Percentiles rank a stretch among this genome's conserved stretches.
These are phyloP conservation scores for Periphyllus acericola DNA, from an alignment of 2,888 invertebrate genomes.

Conservation along the genomic window DNA sequence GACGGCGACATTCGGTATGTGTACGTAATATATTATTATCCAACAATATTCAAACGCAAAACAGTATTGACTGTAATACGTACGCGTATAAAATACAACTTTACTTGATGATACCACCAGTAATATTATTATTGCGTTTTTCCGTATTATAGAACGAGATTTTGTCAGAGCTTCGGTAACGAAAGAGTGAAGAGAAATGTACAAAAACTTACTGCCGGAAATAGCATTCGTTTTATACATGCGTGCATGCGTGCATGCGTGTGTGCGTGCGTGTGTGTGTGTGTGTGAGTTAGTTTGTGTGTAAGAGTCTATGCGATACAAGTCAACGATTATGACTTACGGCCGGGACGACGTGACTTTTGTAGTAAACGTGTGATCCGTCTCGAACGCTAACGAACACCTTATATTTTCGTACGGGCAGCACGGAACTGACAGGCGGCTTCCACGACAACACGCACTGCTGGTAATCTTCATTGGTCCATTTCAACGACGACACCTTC, in stretches of 20 bases:
- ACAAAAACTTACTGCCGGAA: no score
- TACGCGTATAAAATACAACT: background rate
- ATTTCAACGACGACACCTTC: conserved; percentile 70
- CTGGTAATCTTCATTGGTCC: conserved; percentile 68
- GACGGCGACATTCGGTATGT: background rate
- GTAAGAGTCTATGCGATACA: background rate
- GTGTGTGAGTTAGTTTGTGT: background rate
- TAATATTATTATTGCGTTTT: background rate
- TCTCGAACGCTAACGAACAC: conserved; percentile 80
- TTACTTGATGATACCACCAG: background rate
- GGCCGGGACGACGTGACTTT: conserved; percentile 66
- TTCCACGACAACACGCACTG: conserved; percentile 76
- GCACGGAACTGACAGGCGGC: conserved; percentile 75
- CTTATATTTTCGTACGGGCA: conserved; percentile 78
- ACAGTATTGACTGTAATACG: background rate
- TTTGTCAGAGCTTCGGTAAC: background rate
- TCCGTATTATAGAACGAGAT: background rate
- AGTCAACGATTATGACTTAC: conserved; percentile 30
- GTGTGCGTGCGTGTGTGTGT: background rate
- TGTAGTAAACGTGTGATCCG: conserved; percentile 60
- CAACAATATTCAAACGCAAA: background rate
- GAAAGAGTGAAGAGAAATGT: no score
- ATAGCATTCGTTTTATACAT: no score
- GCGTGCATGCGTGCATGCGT: no score
- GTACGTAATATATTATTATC: background rate